Evolutionary conservation across 92 coral and sea anemone species (phyloP).

Genomic region (Umimayanthus kanabou): DNA sequence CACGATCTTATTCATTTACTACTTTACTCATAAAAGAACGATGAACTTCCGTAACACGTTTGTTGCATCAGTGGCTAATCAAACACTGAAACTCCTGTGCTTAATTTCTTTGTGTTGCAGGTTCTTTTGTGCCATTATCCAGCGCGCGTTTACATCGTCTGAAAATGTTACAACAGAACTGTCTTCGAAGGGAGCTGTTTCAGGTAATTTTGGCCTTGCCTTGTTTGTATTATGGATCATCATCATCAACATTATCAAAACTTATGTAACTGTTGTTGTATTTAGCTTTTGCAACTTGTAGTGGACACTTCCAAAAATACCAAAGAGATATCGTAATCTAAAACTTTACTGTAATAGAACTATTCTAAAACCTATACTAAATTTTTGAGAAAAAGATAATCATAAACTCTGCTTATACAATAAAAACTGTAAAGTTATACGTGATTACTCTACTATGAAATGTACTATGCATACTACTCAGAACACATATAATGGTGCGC

Average conservation of each 20-base stretch:
- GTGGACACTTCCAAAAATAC: no score
- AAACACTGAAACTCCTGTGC: neutral
- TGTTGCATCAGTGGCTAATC: neutral
- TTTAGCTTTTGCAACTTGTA: no score
- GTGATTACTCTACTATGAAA: no score
- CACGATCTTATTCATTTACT: neutral
- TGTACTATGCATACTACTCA: no score
- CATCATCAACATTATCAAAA: neutral
- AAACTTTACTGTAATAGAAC: no score
- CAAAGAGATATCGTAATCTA: no score
- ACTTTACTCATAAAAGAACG: neutral
- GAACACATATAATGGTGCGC: no score
- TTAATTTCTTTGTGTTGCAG: neutral
- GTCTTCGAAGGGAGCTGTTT: neutral
- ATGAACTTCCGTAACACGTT: neutral
- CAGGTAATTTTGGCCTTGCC: neutral
- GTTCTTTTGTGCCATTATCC: conserved; percentile 6
- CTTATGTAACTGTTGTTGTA: neutral
- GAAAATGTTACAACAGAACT: conserved; percentile 7
- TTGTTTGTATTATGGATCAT: neutral
- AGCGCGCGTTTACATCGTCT: conserved; percentile 10
- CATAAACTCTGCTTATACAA: no score
- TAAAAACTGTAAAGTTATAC: no score
- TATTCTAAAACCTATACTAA: no score
- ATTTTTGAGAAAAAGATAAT: no score